Percentiles rank a stretch among this genome's conserved stretches.
These are phyloP conservation scores for Neria commutata DNA, from an alignment of 2,888 invertebrate species.

Conservation along the genomic window DNA sequence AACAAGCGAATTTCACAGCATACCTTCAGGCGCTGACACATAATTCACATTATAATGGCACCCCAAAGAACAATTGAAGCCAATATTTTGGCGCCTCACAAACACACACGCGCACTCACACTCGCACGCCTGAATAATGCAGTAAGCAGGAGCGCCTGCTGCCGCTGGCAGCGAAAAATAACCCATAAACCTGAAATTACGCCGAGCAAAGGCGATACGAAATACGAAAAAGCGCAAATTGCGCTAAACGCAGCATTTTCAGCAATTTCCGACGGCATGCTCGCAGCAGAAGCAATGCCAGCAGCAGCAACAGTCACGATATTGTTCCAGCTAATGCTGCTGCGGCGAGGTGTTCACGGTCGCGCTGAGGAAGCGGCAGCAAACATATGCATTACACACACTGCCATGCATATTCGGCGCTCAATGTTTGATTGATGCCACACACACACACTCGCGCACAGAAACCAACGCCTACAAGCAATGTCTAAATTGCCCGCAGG, in stretches of 20 bases:
- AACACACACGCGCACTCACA: neutral
- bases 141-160: neutral
- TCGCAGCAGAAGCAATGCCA: neutral
- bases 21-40: too few relatives aligned
- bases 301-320: neutral
- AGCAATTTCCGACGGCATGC: slow-evolving; percentile 5
- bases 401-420: too few relatives aligned
- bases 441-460: neutral
- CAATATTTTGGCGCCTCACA: too few relatives aligned
- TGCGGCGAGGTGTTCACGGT: neutral
- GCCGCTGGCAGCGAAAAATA: neutral
- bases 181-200: neutral
- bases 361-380: too few relatives aligned
- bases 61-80: too few relatives aligned
- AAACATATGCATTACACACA: neutral
- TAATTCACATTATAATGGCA: too few relatives aligned
- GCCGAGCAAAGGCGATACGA: too few relatives aligned
- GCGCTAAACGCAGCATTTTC: slow-evolving; percentile 19
- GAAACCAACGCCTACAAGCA: slow-evolving; percentile 9
- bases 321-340: slow-evolving; percentile 7
- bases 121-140: neutral
- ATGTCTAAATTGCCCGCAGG: slow-evolving; percentile 32
- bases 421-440: neutral
- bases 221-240: slow-evolving; percentile 10
- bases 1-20: too few relatives aligned